A percentile compares a stretch with the other conserved stretches of the same genome.
These are phyloP conservation scores for Chrysina gloriosa DNA, from an alignment of 2,888 invertebrate genomes.

Conservation along the genomic window DNA sequence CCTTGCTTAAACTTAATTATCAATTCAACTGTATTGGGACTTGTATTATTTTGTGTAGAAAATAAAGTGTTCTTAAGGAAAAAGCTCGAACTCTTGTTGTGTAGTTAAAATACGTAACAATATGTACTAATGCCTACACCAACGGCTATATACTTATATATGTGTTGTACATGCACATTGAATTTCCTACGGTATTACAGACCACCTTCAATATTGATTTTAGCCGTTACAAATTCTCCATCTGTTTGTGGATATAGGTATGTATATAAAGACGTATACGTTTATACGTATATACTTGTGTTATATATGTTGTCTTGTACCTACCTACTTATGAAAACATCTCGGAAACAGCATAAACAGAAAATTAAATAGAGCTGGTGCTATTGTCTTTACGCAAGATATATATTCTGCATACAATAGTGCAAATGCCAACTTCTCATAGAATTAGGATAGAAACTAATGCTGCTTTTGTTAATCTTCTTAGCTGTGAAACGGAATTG, in stretches of 20 bases:
- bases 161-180: too few species aligned
- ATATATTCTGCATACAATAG: constrained; percentile 7
- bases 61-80: too few species aligned
- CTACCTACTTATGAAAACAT: not conserved
- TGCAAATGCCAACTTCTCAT: not conserved
- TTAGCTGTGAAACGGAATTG: not conserved
- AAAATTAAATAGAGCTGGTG: not conserved
- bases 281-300: too few species aligned
- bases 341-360: not conserved
- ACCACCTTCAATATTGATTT: not conserved
- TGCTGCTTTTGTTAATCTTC: constrained; percentile 17
- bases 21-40: too few species aligned
- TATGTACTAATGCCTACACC: not conserved
- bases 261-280: too few species aligned
- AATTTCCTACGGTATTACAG: not conserved
- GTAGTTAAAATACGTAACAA: too few species aligned
- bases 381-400: constrained; percentile 2
- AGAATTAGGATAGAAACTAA: constrained; percentile 15
- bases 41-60: too few species aligned
- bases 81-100: too few species aligned
- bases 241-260: too few species aligned
- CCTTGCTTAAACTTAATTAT: too few species aligned
- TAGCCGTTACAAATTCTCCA: not conserved
- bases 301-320: not conserved
- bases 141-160: not conserved